Evolutionary conservation across 1,140 invertebrate genomes (phyloP).

Genomic region (Aphidius gifuensis): DNA sequence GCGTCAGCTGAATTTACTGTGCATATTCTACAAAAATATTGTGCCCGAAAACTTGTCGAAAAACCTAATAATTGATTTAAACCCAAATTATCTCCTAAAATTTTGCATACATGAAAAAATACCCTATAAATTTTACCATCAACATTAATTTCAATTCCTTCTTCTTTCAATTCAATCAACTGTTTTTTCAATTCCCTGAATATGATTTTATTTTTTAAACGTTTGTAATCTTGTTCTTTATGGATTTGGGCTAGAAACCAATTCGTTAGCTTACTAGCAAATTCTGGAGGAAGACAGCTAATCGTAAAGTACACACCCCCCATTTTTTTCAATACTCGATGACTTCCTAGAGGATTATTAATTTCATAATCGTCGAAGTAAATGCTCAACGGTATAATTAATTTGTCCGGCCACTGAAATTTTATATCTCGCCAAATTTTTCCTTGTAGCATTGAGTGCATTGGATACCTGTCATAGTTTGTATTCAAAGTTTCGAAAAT

Average conservation of each 20-base stretch:
- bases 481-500: conserved; percentile 8
- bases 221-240: conserved; percentile 12
- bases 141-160: conserved; percentile 25
- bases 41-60: conserved; percentile 25
- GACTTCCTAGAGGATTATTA: conserved; percentile 19
- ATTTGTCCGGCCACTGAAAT: conserved; percentile 4
- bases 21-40: conserved; percentile 27
- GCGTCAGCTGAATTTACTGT: conserved; percentile 13
- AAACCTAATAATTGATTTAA: conserved; percentile 28
- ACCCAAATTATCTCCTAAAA: conserved; percentile 29
- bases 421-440: conserved; percentile 13
- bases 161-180: conserved; percentile 20
- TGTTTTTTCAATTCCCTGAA: conserved; percentile 23
- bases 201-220: conserved; percentile 9
- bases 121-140: conserved; percentile 21
- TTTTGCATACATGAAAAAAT: conserved; percentile 27
- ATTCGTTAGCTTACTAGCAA: conserved; percentile 21
- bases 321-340: not conserved
- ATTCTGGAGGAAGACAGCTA: conserved; percentile 28
- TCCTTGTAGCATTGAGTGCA: conserved; percentile 22
- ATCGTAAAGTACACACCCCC: conserved; percentile 20
- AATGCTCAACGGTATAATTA: conserved; percentile 16
- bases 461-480: not conserved
- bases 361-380: conserved; percentile 24
- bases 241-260: conserved; percentile 19